Conservation (phyloP, 2,113 vertebrate genomes). For the Naja naja region DNA sequence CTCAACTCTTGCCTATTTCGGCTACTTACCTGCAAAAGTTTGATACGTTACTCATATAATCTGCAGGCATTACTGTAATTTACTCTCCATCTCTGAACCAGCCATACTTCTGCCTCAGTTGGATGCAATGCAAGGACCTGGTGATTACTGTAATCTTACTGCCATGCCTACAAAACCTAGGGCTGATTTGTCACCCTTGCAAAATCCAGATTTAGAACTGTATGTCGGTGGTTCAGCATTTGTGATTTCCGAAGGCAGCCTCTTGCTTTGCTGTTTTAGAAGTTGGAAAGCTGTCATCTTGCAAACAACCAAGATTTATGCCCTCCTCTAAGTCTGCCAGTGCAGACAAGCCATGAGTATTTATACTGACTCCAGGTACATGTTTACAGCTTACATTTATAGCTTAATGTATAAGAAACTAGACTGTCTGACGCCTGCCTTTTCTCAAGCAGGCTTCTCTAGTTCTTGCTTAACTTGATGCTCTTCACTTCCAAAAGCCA, state of each 20-base stretch:
- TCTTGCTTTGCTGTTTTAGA: neutral
- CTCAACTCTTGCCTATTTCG: neutral
- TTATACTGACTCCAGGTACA: neutral
- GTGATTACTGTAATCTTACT: neutral
- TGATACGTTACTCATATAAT: neutral
- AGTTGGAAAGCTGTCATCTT: neutral
- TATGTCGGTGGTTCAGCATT: neutral
- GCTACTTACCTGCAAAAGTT: neutral
- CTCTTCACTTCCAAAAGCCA: neutral
- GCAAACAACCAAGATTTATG: neutral
- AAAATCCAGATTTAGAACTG: neutral
- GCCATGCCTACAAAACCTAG: neutral
- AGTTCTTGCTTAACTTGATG: neutral
- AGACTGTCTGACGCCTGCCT: neutral
- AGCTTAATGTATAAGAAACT: neutral
- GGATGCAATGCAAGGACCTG: neutral
- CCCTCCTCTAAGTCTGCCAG: neutral
- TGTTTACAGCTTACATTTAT: neutral
- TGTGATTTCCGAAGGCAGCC: neutral
- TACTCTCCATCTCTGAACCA: neutral
- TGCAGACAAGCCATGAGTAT: neutral
- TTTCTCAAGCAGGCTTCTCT: neutral
- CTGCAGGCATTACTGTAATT: neutral
- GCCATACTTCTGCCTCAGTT: neutral
- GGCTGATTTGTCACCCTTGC: neutral